phyloP scores from a whole-genome alignment of 1,140 invertebrate species.

The Dinoponera quadriceps region DNA sequence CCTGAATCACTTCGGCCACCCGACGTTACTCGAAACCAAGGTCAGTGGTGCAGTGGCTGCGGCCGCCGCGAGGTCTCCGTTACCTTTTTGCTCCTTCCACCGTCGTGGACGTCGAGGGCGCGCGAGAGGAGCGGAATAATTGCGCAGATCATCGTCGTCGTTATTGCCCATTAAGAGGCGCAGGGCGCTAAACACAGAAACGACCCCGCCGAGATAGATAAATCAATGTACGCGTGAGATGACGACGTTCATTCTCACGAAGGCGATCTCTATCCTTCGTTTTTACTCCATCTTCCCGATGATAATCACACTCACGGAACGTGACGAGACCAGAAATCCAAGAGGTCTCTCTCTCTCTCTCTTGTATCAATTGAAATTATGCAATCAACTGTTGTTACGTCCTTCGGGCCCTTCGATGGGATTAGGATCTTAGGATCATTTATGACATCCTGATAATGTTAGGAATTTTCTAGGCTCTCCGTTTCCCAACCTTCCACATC shows the following conservation, averaged over 20 bases:
- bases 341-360: background rate
- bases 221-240: slow-evolving; percentile 59
- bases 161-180: slow-evolving; percentile 68
- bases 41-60: slow-evolving; percentile 63
- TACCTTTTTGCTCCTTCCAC: slow-evolving; percentile 49
- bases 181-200: slow-evolving; percentile 42
- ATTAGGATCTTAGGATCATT: too few relatives aligned
- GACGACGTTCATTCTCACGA: slow-evolving; percentile 22
- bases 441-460: too few relatives aligned
- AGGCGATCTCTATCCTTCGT: background rate
- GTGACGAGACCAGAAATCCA: background rate
- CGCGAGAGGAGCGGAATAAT: slow-evolving; percentile 59
- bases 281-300: too few relatives aligned
- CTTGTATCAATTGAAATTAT: too few relatives aligned
- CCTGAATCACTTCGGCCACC: slow-evolving; percentile 54
- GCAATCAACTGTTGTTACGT: too few relatives aligned
- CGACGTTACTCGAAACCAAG: slow-evolving; percentile 63
- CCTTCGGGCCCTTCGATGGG: too few relatives aligned
- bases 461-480: too few relatives aligned
- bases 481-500: too few relatives aligned
- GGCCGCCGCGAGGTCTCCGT: slow-evolving; percentile 51
- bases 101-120: slow-evolving; percentile 27
- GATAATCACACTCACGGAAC: too few relatives aligned
- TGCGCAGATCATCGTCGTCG: slow-evolving; percentile 65
- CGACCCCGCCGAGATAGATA: slow-evolving; percentile 53